Percentiles rank a stretch among this genome's conserved stretches.
These are phyloP conservation scores for Chirona hameri DNA, from an alignment of 2,888 invertebrate genomes.

Conservation along the genomic window DNA sequence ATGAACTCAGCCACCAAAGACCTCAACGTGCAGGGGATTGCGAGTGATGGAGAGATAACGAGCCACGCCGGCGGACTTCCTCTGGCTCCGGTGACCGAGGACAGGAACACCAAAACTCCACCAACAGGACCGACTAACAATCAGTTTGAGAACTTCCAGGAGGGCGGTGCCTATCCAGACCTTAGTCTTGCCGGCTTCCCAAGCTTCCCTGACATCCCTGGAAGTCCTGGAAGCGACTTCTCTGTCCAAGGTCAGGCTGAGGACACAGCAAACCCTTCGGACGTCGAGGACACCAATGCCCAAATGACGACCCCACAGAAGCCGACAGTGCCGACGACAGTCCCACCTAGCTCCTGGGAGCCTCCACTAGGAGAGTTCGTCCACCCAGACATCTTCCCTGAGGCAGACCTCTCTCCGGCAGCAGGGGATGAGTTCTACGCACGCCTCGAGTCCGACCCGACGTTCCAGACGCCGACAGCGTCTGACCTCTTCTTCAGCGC, in stretches of 20 bases:
- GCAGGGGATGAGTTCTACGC: neutral
- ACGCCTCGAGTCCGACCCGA: neutral
- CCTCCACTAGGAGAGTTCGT: neutral
- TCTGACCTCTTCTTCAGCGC: conserved; percentile 56
- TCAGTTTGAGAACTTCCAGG: neutral
- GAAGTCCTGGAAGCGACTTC: too few species aligned
- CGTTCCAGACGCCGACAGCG: conserved; percentile 52
- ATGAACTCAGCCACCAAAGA: too few species aligned
- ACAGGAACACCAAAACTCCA: too few species aligned
- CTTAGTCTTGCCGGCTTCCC: neutral
- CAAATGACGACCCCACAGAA: neutral
- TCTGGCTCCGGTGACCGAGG: neutral
- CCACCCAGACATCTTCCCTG: neutral
- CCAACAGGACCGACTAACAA: neutral
- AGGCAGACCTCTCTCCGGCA: neutral
- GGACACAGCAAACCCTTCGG: too few species aligned
- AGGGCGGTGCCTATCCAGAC: neutral
- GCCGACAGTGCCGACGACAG: neutral
- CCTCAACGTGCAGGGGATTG: too few species aligned
- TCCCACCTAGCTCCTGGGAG: neutral
- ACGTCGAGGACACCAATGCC: too few species aligned
- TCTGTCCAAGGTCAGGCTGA: too few species aligned
- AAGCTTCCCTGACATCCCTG: neutral
- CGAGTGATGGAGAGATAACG: too few species aligned
- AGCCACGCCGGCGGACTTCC: neutral